These are phyloP conservation scores for Sisor rabdophorus DNA, from an alignment of 2,113 vertebrate genomes.

Conservation along the genomic window DNA sequence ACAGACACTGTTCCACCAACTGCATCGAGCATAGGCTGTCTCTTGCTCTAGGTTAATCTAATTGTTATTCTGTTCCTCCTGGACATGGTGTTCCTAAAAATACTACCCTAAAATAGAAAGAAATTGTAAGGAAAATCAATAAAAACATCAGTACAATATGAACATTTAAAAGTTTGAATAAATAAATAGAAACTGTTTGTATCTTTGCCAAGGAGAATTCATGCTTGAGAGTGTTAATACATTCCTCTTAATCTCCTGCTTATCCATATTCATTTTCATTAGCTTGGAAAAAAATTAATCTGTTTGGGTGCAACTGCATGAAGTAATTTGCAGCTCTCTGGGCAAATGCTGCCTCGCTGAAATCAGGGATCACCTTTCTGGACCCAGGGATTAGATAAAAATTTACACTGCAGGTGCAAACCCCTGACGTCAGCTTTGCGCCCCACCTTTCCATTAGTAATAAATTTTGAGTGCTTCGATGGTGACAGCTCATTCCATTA, in stretches of 20 bases:
- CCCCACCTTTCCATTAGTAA: neutral
- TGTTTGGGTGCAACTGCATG: conserved; percentile 5
- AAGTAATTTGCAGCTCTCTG: conserved; percentile 9
- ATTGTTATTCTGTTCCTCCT: conserved; percentile 32
- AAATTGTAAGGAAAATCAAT: neutral
- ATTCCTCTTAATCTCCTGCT: neutral
- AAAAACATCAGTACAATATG: neutral
- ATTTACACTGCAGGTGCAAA: conserved; percentile 6
- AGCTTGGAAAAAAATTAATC: neutral
- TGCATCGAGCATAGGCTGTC: neutral
- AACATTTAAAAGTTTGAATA: neutral
- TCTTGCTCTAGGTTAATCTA: conserved; percentile 25
- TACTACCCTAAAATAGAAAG: conserved; percentile 19
- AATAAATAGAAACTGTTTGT: neutral
- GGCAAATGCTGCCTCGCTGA: conserved; percentile 6
- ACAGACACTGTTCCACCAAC: neutral
- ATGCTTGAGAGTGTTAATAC: neutral
- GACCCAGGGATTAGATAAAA: conserved; percentile 8
- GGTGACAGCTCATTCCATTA: conserved; percentile 20
- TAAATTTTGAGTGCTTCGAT: conserved; percentile 8
- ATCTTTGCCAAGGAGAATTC: neutral
- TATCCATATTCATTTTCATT: conserved; percentile 6
- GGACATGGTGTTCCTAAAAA: conserved; percentile 9
- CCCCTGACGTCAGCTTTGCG: neutral
- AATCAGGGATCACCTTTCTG: neutral